A percentile compares a stretch with the other conserved stretches of the same genome.
Evolutionary conservation across 2,113 vertebrate species (phyloP).

Genomic region (Rhipidura dahli): DNA sequence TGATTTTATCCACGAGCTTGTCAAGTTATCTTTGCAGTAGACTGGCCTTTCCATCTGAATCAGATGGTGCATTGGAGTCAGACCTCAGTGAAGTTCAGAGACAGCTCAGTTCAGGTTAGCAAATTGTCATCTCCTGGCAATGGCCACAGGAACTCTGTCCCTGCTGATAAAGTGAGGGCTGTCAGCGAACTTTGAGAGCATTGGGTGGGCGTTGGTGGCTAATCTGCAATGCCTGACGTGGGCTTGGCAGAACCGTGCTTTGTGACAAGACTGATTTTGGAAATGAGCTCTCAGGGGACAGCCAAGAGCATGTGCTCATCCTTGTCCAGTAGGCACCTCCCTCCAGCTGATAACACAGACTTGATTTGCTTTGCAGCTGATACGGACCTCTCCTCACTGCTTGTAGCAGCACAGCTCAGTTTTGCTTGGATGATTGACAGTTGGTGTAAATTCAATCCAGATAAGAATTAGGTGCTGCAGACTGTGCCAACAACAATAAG

Average conservation of each 20-base stretch:
- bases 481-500: background rate
- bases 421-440: background rate
- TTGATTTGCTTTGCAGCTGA: background rate
- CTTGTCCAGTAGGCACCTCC: background rate
- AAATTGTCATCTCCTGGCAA: conserved; percentile 40
- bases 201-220: background rate
- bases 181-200: background rate
- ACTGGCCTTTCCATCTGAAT: background rate
- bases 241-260: background rate
- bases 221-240: background rate
- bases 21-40: background rate
- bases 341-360: background rate
- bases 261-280: conserved; percentile 4
- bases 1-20: background rate
- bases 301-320: background rate
- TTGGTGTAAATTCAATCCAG: background rate
- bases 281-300: background rate
- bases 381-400: background rate
- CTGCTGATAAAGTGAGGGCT: conserved; percentile 42
- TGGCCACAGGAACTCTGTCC: conserved; percentile 49
- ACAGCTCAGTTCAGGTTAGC: background rate
- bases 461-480: background rate
- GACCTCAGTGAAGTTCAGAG: background rate
- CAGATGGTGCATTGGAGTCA: background rate
- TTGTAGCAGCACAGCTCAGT: background rate